A percentile compares a stretch with the other conserved stretches of the same genome.
Conservation (phyloP, 2,888 invertebrate species). For the Crioceris asparagi region DNA sequence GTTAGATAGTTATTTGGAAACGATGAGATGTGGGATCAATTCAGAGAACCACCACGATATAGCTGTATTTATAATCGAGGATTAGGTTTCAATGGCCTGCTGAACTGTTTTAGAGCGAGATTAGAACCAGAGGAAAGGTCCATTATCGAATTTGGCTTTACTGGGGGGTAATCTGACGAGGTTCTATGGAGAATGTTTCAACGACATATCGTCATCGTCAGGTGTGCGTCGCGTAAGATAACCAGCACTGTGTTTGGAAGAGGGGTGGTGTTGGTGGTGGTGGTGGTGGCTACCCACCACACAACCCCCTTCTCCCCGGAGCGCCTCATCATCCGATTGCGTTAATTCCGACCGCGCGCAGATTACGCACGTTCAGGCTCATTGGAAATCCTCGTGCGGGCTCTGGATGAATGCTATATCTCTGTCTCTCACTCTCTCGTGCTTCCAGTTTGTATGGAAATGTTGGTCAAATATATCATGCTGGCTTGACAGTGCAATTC, state of each 20-base stretch:
- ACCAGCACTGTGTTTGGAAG: slow-evolving; percentile 9
- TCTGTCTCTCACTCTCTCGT: not conserved
- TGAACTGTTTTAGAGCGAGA: too few species aligned
- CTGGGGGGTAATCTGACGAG: too few species aligned
- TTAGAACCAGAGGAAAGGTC: too few species aligned
- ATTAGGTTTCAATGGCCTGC: too few species aligned
- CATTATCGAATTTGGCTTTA: too few species aligned
- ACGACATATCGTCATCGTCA: too few species aligned
- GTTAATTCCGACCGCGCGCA: slow-evolving; percentile 52
- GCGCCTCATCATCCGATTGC: slow-evolving; percentile 31
- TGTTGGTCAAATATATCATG: slow-evolving; percentile 86
- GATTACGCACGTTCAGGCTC: slow-evolving; percentile 46
- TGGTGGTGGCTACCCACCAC: slow-evolving; percentile 1
- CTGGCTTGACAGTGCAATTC: slow-evolving; percentile 83
- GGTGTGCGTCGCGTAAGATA: slow-evolving; percentile 21
- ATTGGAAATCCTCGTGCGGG: slow-evolving; percentile 39
- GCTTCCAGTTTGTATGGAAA: slow-evolving; percentile 53
- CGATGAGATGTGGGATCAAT: too few species aligned
- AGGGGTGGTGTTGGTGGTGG: slow-evolving; percentile 24
- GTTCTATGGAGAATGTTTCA: too few species aligned
- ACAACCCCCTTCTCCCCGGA: not conserved
- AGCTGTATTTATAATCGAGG: too few species aligned
- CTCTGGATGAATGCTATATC: not conserved
- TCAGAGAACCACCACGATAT: too few species aligned
- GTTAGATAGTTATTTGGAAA: too few species aligned